Evolutionary conservation across 2,888 invertebrate species (phyloP).

Genomic region (Troglohyphantes excavatus): DNA sequence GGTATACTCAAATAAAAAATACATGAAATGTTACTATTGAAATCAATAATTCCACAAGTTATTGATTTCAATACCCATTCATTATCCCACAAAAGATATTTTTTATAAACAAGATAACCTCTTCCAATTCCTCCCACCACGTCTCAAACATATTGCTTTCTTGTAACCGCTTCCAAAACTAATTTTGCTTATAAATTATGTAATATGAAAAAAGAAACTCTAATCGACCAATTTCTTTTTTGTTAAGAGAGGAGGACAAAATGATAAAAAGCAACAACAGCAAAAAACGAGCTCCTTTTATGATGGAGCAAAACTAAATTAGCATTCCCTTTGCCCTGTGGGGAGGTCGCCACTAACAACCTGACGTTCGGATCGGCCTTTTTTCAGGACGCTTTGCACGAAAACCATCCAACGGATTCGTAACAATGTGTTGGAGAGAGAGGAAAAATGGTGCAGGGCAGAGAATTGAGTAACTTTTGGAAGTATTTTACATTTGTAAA

Average conservation of each 20-base stretch:
- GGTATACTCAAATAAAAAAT: not conserved
- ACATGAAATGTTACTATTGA: not conserved
- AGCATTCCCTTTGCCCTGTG: not conserved
- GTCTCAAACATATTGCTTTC: not conserved
- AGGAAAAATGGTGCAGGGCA: not conserved
- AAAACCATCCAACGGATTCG: not conserved
- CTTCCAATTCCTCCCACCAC: not conserved
- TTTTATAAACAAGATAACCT: no score
- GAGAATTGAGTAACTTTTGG: not conserved
- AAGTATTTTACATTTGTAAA: no score
- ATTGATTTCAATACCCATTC: constrained; percentile 7
- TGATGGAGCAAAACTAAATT: constrained; percentile 9
- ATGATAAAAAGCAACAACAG: not conserved
- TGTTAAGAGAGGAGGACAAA: not conserved
- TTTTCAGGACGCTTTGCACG: not conserved
- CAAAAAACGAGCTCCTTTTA: not conserved
- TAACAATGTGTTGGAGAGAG: not conserved
- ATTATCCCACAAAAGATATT: not conserved
- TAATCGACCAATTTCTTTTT: not conserved
- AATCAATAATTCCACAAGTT: not conserved
- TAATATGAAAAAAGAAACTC: not conserved
- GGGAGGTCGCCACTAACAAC: not conserved
- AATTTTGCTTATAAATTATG: constrained; percentile 9
- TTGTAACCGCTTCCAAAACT: not conserved
- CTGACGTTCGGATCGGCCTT: not conserved